Evolutionary conservation across 2,797 vertebrate species (phyloP).

Genomic region (Tapera naevia): DNA sequence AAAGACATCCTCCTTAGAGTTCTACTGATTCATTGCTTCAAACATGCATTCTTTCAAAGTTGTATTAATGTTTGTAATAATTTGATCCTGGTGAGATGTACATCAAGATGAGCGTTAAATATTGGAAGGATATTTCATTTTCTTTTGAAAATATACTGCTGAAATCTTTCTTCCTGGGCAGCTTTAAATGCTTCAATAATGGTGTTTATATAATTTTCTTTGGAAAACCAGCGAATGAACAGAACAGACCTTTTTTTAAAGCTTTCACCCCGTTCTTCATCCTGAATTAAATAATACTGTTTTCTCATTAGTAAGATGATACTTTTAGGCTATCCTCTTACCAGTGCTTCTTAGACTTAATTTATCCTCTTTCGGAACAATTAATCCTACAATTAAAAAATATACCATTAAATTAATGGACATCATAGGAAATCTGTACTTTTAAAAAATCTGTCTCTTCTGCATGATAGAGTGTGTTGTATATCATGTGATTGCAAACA

Average conservation of each 20-base stretch:
- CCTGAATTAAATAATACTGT: background rate
- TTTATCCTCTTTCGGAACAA: constrained; percentile 26
- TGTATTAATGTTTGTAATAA: background rate
- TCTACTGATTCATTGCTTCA: background rate
- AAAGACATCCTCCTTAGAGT: background rate
- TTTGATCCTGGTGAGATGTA: background rate
- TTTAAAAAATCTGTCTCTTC: background rate
- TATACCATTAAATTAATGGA: background rate
- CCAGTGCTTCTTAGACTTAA: background rate
- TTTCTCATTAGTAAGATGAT: constrained; percentile 27
- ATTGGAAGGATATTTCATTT: background rate
- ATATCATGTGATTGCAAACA: background rate
- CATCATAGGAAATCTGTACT: background rate
- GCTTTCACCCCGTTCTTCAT: background rate
- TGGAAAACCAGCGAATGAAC: background rate
- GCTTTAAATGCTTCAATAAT: background rate
- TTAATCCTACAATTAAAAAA: background rate
- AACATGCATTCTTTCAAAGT: background rate
- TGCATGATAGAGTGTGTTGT: background rate
- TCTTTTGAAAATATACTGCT: background rate
- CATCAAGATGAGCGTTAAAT: background rate
- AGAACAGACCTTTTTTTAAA: background rate
- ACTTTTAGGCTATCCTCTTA: constrained; percentile 7
- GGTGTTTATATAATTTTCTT: background rate
- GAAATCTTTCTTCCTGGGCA: background rate